phyloP scores from a whole-genome alignment of 2,113 vertebrate genomes.

The Atherinomorus stipes region DNA sequence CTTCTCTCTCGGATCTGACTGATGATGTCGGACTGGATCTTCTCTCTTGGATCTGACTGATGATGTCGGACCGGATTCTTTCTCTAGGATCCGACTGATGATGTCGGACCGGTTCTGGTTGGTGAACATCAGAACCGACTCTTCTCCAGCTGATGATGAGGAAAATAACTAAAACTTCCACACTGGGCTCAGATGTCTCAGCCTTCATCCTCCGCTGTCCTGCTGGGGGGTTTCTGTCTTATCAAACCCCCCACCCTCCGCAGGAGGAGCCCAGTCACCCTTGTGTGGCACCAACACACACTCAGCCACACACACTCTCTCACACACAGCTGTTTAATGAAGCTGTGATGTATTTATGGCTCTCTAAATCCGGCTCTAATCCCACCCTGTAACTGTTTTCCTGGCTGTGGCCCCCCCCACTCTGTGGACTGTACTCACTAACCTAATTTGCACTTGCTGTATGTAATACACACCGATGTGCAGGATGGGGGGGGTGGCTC shows the following conservation, averaged over 20 bases:
- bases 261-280: constrained; percentile 39
- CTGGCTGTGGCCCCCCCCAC: constrained; percentile 60
- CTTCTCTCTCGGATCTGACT: no score
- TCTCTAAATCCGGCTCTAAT: constrained; percentile 78
- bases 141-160: no score
- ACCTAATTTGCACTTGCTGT: constrained; percentile 82
- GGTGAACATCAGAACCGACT: no score
- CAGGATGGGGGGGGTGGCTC: constrained; percentile 19
- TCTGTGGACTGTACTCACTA: constrained; percentile 73
- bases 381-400: constrained; percentile 62
- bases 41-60: no score
- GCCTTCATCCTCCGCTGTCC: neutral
- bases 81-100: no score
- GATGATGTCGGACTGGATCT: no score
- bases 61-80: no score
- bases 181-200: constrained; percentile 47
- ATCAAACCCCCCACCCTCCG: constrained; percentile 12
- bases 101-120: no score
- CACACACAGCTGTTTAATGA: constrained; percentile 61
- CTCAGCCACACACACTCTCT: no score
- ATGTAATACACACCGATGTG: constrained; percentile 77
- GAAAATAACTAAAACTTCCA: constrained; percentile 41
- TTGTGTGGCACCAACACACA: no score
- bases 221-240: no score
- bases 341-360: constrained; percentile 80